Evolutionary conservation across 2,113 vertebrate genomes (phyloP), one percentile per base, ranked within the genome.

Genomic region (Apistogramma diplotaenia): DNA sequence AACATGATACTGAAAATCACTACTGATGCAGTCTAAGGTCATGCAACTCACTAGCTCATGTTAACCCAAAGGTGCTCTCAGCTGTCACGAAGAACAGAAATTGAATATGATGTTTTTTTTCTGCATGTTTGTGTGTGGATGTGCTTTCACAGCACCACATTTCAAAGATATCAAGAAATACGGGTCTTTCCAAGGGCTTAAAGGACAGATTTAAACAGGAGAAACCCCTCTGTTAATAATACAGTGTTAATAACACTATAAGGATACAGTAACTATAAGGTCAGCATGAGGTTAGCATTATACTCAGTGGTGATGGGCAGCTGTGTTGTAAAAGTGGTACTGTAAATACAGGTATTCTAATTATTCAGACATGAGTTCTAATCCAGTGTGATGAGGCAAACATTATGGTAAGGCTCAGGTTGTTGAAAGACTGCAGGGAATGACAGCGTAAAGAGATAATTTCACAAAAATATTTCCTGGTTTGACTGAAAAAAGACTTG

Each of bases 1-100:
- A 23, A 56, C 43, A 78, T 83, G 60, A 70, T 31, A 75, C 40
- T 79, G 74, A 27, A 73, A 67, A 78, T 74, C 71, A 56, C 11
- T 65, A 19, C 80, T 74, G 70, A 78, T 76, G 46, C n/a, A 76
- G 76, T 79, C 62, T 49, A 74, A 81, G 76, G 79, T 83, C 76
- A 76, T 59, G 55, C 19, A 67, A 37, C 35, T 58, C 46, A 27
- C 27, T 73, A 16, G 56, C 70, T 58, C 65, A 70, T 51, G 18
- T 51, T 70, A 70, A 70, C 25, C 43, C 43, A 31, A 31, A 70
- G 43, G 65, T 70, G 65, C 25, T 51, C 25, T 51, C 18, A 0
- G 43, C 65, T 51, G 43, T 51, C 65, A 70, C 49, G 25, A 70
- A 27, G 18, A n/a, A 51, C 6, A 70, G 25, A 70, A 70, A 70